Base-by-base conservation (phyloP, 2,888 invertebrate species). In the Smittia aterrima region DNA sequence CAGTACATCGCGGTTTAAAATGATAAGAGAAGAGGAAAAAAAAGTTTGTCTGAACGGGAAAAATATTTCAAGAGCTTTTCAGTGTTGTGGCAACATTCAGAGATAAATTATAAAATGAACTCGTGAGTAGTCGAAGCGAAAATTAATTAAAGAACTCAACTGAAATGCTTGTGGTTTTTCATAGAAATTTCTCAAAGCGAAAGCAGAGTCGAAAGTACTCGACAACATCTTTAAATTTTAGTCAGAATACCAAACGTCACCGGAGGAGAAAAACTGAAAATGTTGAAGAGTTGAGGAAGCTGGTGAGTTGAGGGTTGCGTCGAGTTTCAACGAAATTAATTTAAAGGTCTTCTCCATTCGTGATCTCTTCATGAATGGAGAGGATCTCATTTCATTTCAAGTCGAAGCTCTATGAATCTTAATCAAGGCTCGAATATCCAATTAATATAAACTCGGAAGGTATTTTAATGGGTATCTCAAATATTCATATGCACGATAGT, bases 231-330 rank as follows among this genome's bases (percentile, higher is more conserved):
- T 62, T 72, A n/a, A 72, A 72, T 40, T 72, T 72, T 62, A 72
- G 72, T 40, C 58, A 72, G 32, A 58, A 72, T 72, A 20, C 53
- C 18, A 72, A 72, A 32, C 38, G 62, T 16, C 7, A 0, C 32
- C 72, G 72, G 18, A 32, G 25, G 18, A 9, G 40, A 20, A 58
- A 62, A 62, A 20, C 16, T 20, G 72, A 72, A 62, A 72, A 72
- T 62, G 72, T 72, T 72, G 72, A 72, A 40, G 72, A 72, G 38
- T 18, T 72, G 13, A 32, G 16, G 22, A 72, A 62, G 16, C 38
- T 72, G 72, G 72, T 72, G 22, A 54, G 70, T 54, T 3, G 70
- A 32, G 13, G 25, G 13, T 3, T 3, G 25, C 16, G 2, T 47
- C 47, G 47, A 11, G 11, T 47, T 47, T 47, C 47, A 11, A 11